phyloP scores from a whole-genome alignment of 2,888 invertebrate genomes.

The Platerodrilus igneus region DNA sequence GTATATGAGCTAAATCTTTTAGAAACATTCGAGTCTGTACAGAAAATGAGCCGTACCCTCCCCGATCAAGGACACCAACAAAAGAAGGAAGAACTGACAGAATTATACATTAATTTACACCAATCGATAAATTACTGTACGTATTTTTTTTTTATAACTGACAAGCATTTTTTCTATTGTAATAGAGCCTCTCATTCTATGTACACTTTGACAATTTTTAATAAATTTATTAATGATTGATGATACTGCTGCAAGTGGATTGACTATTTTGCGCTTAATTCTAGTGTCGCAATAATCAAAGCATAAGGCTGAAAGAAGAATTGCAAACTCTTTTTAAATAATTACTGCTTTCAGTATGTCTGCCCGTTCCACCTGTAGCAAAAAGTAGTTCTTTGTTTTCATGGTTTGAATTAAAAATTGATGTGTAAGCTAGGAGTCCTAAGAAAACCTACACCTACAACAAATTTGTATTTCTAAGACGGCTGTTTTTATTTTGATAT shows the following conservation, averaged over 20 bases:
- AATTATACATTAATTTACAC: too few species aligned
- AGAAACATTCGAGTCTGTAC: too few species aligned
- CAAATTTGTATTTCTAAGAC: neutral
- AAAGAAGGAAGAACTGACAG: too few species aligned
- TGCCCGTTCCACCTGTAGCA: conserved; percentile 3
- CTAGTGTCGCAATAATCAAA: too few species aligned
- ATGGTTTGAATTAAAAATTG: conserved; percentile 4
- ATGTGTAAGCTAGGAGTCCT: too few species aligned
- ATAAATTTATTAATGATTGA: conserved; percentile 15
- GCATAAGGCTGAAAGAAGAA: too few species aligned
- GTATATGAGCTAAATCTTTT: too few species aligned
- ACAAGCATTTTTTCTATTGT: conserved; percentile 5
- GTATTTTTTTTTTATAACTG: conserved; percentile 5
- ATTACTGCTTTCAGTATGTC: conserved; percentile 5
- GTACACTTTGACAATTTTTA: conserved; percentile 16
- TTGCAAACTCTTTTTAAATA: conserved; percentile 9
- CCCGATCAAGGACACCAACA: too few species aligned
- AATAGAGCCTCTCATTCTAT: conserved; percentile 5
- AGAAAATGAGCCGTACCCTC: too few species aligned
- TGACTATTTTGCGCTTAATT: too few species aligned
- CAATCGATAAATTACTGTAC: conserved; percentile 9
- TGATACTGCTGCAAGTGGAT: too few species aligned
- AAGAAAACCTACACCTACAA: conserved; percentile 2
- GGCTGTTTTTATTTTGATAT: too few species aligned
- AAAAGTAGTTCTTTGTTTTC: neutral